phyloP scores from a whole-genome alignment of 2,113 vertebrate genomes.

The Thinocorus orbignyianus region DNA sequence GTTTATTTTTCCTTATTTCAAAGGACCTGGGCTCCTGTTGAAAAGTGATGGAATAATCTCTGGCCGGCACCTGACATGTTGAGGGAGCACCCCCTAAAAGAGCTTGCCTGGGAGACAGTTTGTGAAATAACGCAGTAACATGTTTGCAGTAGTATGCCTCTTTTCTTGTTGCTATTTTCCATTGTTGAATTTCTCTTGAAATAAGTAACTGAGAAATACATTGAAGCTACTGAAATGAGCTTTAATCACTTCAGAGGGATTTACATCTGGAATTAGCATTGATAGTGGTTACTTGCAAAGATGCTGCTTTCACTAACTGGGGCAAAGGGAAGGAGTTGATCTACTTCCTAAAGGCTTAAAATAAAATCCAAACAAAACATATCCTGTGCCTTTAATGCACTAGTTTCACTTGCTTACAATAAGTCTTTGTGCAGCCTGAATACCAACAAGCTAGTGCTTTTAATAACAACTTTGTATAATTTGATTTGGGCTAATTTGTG shows the following conservation, averaged over 20 bases:
- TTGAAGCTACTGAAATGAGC: neutral
- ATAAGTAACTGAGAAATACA: conserved; percentile 14
- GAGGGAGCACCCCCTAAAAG: conserved; percentile 61
- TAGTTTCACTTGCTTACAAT: neutral
- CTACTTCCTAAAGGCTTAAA: neutral
- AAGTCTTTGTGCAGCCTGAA: neutral
- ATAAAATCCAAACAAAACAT: neutral
- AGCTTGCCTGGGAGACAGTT: conserved; percentile 65
- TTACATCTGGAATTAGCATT: neutral
- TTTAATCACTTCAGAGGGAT: neutral
- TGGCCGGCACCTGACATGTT: conserved; percentile 64
- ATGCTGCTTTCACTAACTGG: neutral
- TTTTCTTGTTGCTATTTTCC: conserved; percentile 42
- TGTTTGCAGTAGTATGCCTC: conserved; percentile 68
- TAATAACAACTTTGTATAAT: neutral
- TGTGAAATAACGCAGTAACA: conserved; percentile 69
- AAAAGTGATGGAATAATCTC: conserved; percentile 66
- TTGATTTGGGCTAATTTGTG: neutral
- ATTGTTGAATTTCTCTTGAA: conserved; percentile 19
- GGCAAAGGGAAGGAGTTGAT: neutral
- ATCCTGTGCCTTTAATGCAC: neutral
- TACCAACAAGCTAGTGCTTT: neutral
- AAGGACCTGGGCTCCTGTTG: conserved; percentile 70
- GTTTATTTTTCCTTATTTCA: conserved; percentile 74
- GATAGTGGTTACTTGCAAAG: neutral